Base-by-base conservation (phyloP, 2,888 invertebrate genomes). In the Philopedon plagiatum region DNA sequence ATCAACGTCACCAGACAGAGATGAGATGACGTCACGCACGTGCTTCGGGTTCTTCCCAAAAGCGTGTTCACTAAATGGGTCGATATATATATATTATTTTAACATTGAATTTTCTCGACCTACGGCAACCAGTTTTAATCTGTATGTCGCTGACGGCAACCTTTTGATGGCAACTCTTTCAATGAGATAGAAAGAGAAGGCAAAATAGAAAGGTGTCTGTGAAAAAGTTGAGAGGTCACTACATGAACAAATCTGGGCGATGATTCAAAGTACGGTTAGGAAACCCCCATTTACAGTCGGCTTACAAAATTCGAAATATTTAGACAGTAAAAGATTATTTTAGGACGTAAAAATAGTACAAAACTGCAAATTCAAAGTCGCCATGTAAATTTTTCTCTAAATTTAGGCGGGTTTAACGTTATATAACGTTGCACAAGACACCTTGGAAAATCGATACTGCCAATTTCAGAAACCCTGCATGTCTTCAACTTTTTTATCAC, bases 21-120 rank as follows among this genome's bases (percentile, higher is more conserved):
- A 13, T 29, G n/a, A 29, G 46, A 11, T 62, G 68, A 68, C 68
- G 68, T 68, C 61, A 68, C 29, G 18, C 68, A 68, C 68, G 68
- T 68, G 68, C 37, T 56, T 54, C 15, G 34, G 18, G 15, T 8
- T 7, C 2, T 15, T 39, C 5, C 9, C 39, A 11, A 18, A 19
- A 23, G 19, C 15, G 49, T 8, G 44, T 39, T 21, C 29, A 13
- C 26, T 2, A 60, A 41, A 26, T 26, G 15, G 51, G 51, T 51
- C 26, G 7, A 5, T 44, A 18, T 34, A 2, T 1, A 34, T n/a
- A n/a, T n/a, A 34, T 5, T 34, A 5, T 41, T 18, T 15, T 41
- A 7, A 5, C 41, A 3, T 26, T 29, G 26, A 51, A 26, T 13
- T 51, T 4, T 7, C 26, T n/a, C n/a, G 51, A 51, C 26, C 1